phyloP scores from a whole-genome alignment of 2,888 invertebrate genomes.

The Polydrusus tereticollis region DNA sequence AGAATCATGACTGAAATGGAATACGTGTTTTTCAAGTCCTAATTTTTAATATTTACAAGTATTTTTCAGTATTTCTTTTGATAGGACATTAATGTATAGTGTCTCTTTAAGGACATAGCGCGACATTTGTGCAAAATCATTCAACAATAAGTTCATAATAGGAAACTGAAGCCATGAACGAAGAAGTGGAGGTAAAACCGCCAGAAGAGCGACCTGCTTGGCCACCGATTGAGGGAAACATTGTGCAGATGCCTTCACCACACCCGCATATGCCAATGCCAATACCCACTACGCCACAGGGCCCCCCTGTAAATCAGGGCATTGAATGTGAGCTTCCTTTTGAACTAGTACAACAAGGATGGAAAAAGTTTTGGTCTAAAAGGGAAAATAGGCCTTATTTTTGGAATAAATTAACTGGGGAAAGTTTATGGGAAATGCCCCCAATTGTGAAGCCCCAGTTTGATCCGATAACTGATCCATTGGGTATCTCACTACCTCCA shows the following conservation, averaged over 20 bases:
- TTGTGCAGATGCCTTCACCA: slow-evolving; percentile 60
- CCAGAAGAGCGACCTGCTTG: slow-evolving; percentile 62
- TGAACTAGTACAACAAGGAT: slow-evolving; percentile 84
- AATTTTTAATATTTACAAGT: slow-evolving; percentile 41
- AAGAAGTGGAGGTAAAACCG: slow-evolving; percentile 63
- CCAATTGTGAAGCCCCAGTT: slow-evolving; percentile 86
- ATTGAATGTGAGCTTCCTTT: slow-evolving; percentile 71
- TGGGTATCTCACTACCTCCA: slow-evolving; percentile 54
- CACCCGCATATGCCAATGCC: slow-evolving; percentile 70
- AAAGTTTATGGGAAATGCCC: slow-evolving; percentile 98
- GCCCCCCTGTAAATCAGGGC: slow-evolving; percentile 69
- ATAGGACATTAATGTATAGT: slow-evolving; percentile 38
- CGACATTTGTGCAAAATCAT: slow-evolving; percentile 53
- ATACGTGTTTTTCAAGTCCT: slow-evolving; percentile 53
- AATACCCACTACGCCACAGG: slow-evolving; percentile 74
- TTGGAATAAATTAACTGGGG: slow-evolving; percentile 95
- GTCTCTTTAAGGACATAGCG: slow-evolving; percentile 36
- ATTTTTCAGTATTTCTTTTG: slow-evolving; percentile 38
- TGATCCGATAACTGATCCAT: slow-evolving; percentile 82
- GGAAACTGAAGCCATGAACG: slow-evolving; percentile 64
- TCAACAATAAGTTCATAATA: slow-evolving; percentile 49
- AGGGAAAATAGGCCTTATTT: slow-evolving; percentile 95
- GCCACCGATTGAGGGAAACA: slow-evolving; percentile 63
- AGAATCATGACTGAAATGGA: slow-evolving; percentile 65
- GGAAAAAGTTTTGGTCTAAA: slow-evolving; percentile 98